Base-by-base conservation (phyloP, 53 echinoderm and acorn worm genomes). In the Henricia sp. region DNA sequence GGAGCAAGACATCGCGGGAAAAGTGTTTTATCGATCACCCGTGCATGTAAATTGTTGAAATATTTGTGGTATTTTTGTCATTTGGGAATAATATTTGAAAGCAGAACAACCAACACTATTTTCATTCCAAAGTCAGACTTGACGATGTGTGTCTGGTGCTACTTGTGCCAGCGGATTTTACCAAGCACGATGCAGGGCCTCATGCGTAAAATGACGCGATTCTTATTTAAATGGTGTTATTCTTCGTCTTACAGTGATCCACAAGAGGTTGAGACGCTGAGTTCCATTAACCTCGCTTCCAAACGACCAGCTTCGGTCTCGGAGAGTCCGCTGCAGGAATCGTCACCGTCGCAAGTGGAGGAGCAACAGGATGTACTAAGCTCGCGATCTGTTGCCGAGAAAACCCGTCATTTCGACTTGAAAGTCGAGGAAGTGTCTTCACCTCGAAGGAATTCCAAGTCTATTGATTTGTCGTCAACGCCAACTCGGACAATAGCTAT, bases 401-500 rank as follows among this genome's bases (percentile, higher is more conserved):
- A 80, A 64, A 50, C 80, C 13, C 80, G 80, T 29, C 80, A 80
- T 43, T 80, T 80, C 44, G 35, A 80, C 80, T 64, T 80, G 80
- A 80, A 80, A 50, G 80, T 62, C 12, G 62, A 80, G 20, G 80
- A 80, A 35, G 80, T 62, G 42, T 80, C 63, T 28, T 30, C 80
- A 21, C 29, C 23, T 21, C 39, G 29, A 46, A 63, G 63, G 44
- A 73, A n/a, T n/a, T n/a, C 60, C 21, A 77, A 64, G 41, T n/a
- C 85, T 13, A 21, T 52, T 16, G 52, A 52, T 66, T 32, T 44
- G 37, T 1, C 74, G 36, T 44, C 59, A 12, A 58, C 84, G 9
- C 86, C 86, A 36, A 86, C 86, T 39, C 50, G 86, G 57, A 86
- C 86, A 40, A 86, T 86, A 12, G 86, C 86, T 5, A 86, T 86